Evolutionary conservation across 2,797 vertebrate genomes (phyloP), one percentile per base, ranked within the genome.

Genomic region (Pteronotus mesoamericanus): DNA sequence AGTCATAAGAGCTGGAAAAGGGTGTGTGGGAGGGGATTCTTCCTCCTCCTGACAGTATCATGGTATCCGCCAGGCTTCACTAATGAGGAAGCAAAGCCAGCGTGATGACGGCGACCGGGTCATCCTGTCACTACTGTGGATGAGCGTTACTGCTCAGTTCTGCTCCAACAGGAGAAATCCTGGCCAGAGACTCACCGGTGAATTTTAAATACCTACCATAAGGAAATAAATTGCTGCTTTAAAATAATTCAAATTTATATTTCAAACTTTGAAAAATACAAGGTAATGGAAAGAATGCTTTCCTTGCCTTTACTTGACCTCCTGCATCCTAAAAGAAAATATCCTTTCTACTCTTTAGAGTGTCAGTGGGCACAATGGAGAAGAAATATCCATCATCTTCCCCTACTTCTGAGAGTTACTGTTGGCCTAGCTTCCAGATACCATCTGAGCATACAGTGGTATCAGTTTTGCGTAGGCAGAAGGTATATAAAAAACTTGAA

Each of bases 181-280:
- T 53, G 7, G 4, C 5, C 9, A 68, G 24, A 77, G 14, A 37
- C 2, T 51, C 14, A 46, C 18, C 19, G 24, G 14, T 64, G 26
- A 15, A 72, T 78, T 68, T 9, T 37, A 84, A 51, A 74, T 21
- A 77, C 16, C 46, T 95, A 9, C 12, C 51, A 15, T 14, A n/a
- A 37, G 24, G 22, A 71, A 66, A 72, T 46, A 32, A 7, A 37
- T 18, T 11, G 9, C 2, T 86, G n/a, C 7, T 39, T 66, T 88
- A 1, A 89, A 77, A 61, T 77, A 53, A 55, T 46, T 92, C 10
- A 51, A 61, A 24, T 84, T 95, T 16, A 8, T 61, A 78, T 55
- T 75, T 86, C 19, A 94, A 78, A 86, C 44, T 89, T 89, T 75
- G 3, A 86, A 88, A 86, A 66, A 9, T 51, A 59, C 2, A 75